A percentile compares a stretch with the other conserved stretches of the same genome.
Evolutionary conservation across 2,888 invertebrate genomes (phyloP).

Genomic region (Metalampra italica): DNA sequence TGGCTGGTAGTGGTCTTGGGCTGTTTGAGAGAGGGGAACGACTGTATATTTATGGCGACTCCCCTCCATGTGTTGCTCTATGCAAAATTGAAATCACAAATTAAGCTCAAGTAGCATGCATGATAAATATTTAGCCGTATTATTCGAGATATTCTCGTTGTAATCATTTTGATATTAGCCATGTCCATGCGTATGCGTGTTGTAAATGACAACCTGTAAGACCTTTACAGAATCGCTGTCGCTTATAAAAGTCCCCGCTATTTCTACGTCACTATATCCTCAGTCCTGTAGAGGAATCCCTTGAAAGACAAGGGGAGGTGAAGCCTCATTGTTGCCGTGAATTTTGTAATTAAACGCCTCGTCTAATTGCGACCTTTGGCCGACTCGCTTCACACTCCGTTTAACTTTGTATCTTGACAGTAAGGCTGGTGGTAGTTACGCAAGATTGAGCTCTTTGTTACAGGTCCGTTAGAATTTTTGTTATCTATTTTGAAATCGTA

Average conservation of each 20-base stretch:
- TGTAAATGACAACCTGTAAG: too few relatives aligned
- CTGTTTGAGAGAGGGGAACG: too few relatives aligned
- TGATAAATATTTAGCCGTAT: too few relatives aligned
- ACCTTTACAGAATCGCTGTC: background rate
- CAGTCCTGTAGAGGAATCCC: slow-evolving; percentile 50
- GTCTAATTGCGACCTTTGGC: slow-evolving; percentile 71
- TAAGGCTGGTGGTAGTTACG: slow-evolving; percentile 14
- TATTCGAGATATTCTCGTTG: too few relatives aligned
- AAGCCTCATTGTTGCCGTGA: slow-evolving; percentile 70
- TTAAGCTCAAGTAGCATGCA: too few relatives aligned
- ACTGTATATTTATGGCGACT: too few relatives aligned
- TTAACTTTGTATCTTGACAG: slow-evolving; percentile 38
- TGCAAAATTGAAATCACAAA: too few relatives aligned
- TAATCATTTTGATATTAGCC: too few relatives aligned
- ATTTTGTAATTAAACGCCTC: slow-evolving; percentile 75
- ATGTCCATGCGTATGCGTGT: too few relatives aligned
- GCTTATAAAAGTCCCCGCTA: background rate
- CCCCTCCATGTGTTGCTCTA: too few relatives aligned
- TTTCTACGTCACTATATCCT: slow-evolving; percentile 8
- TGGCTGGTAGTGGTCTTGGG: too few relatives aligned
- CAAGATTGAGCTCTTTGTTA: slow-evolving; percentile 15
- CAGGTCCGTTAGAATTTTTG: background rate
- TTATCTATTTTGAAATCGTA: background rate
- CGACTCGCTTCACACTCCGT: slow-evolving; percentile 48
- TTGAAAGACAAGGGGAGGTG: slow-evolving; percentile 64